Evolutionary conservation across 1,140 invertebrate species (phyloP).

Genomic region (Drosophila eugracilis): DNA sequence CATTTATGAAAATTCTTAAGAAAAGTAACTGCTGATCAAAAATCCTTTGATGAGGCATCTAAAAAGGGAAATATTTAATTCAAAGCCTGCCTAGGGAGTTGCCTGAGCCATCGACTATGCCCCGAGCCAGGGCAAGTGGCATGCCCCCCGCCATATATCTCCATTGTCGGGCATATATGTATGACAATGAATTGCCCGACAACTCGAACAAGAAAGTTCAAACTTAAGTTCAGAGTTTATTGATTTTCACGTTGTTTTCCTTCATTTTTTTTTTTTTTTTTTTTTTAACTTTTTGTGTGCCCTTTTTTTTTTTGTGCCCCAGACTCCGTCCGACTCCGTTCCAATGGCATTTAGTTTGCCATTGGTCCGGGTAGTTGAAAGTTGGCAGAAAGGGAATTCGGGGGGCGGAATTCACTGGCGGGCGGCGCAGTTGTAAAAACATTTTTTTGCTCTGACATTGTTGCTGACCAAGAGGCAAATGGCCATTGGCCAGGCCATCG

Average conservation of each 20-base stretch:
- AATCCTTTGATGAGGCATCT: neutral
- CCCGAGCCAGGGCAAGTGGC: neutral
- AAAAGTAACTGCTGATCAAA: too few relatives aligned
- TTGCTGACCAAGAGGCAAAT: conserved; percentile 30
- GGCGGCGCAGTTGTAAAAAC: conserved; percentile 35
- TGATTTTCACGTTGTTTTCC: conserved; percentile 53
- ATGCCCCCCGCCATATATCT: conserved; percentile 1
- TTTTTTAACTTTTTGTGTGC: conserved; percentile 13
- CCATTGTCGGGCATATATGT: conserved; percentile 2
- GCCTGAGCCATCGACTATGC: neutral
- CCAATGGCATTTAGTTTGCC: conserved; percentile 48
- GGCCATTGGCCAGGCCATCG: conserved; percentile 24
- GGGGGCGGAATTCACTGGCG: conserved; percentile 10
- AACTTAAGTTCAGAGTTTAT: conserved; percentile 66
- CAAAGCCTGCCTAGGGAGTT: neutral
- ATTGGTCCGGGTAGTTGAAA: conserved; percentile 12
- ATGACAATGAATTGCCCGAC: conserved; percentile 33
- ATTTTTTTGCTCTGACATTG: conserved; percentile 29
- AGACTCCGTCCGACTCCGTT: neutral
- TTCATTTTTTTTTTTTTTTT: conserved; percentile 1
- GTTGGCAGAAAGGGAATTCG: too few relatives aligned
- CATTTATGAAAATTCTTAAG: too few relatives aligned
- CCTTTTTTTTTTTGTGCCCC: neutral
- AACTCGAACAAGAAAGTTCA: conserved; percentile 54
- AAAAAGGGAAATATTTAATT: neutral